phyloP scores from a whole-genome alignment of 2,888 invertebrate genomes.

The Cybosia mesomella region DNA sequence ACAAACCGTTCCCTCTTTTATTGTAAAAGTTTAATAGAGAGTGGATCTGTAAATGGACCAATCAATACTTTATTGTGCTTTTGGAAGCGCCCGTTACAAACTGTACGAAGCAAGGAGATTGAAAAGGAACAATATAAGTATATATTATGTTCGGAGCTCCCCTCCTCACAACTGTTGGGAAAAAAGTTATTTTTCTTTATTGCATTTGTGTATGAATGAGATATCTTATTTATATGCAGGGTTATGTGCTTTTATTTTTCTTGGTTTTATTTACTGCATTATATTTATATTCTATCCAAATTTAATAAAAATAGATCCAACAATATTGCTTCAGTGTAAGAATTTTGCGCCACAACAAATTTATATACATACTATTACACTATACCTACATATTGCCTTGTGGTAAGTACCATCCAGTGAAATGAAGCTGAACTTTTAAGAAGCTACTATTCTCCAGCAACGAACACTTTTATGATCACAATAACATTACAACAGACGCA shows the following conservation, averaged over 20 bases:
- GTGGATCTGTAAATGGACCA: conserved; percentile 70
- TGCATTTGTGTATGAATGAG: conserved; percentile 43
- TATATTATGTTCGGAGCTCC: conserved; percentile 46
- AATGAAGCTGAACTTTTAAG: not conserved
- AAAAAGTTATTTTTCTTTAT: conserved; percentile 50
- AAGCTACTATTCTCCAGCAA: not conserved
- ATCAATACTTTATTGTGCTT: conserved; percentile 76
- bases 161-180: conserved; percentile 48
- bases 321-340: not conserved
- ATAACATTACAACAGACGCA: not conserved
- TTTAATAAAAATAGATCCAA: not conserved
- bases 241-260: conserved; percentile 29
- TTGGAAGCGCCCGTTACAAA: conserved; percentile 55
- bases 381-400: not conserved
- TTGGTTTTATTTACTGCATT: not conserved
- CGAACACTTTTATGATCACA: not conserved
- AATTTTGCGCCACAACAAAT: not conserved
- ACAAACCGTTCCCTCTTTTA: conserved; percentile 66
- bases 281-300: not conserved
- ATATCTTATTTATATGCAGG: conserved; percentile 43
- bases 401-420: not conserved
- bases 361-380: not conserved
- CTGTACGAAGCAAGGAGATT: conserved; percentile 42
- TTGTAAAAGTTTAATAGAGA: conserved; percentile 78
- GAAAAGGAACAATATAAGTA: conserved; percentile 50